Percentiles rank a stretch among this genome's conserved stretches.
Conservation (phyloP, 2,888 invertebrate genomes). For the Eupeodes latifasciatus region DNA sequence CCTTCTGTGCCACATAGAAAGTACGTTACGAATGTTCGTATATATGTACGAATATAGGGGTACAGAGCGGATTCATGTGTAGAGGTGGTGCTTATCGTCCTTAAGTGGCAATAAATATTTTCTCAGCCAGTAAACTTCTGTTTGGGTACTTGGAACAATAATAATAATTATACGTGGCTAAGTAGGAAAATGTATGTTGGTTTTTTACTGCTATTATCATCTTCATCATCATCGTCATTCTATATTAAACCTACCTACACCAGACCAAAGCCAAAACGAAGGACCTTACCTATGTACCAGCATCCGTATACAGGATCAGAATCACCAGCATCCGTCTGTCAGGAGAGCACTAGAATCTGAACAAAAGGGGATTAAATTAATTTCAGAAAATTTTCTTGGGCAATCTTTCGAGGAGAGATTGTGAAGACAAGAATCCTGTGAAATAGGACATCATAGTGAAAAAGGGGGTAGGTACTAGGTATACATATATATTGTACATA, state of each 20-base stretch:
- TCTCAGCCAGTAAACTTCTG: conserved; percentile 74
- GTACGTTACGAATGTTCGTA: no score
- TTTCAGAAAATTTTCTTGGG: conserved; percentile 68
- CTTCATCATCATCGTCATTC: conserved; percentile 9
- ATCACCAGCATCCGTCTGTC: not conserved
- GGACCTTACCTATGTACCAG: not conserved
- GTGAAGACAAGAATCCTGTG: conserved; percentile 40
- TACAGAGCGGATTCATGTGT: conserved; percentile 2
- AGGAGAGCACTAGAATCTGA: conserved; percentile 19
- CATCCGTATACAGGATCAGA: no score
- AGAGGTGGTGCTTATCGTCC: conserved; percentile 60
- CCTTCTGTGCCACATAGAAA: not conserved
- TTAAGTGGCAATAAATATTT: conserved; percentile 76
- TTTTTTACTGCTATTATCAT: conserved; percentile 7
- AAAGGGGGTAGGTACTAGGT: not conserved
- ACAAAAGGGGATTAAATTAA: conserved; percentile 65
- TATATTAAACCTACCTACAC: not conserved
- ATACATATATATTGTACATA: conserved; percentile 43
- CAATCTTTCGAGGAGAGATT: conserved; percentile 46
- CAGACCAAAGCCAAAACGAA: not conserved
- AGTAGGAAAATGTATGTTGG: not conserved
- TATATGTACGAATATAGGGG: not conserved
- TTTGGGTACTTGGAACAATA: conserved; percentile 71
- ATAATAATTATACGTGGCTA: conserved; percentile 62
- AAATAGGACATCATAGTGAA: not conserved